phyloP scores from a whole-genome alignment of 2,797 vertebrate genomes.

The Rhyacichthys aspro region DNA sequence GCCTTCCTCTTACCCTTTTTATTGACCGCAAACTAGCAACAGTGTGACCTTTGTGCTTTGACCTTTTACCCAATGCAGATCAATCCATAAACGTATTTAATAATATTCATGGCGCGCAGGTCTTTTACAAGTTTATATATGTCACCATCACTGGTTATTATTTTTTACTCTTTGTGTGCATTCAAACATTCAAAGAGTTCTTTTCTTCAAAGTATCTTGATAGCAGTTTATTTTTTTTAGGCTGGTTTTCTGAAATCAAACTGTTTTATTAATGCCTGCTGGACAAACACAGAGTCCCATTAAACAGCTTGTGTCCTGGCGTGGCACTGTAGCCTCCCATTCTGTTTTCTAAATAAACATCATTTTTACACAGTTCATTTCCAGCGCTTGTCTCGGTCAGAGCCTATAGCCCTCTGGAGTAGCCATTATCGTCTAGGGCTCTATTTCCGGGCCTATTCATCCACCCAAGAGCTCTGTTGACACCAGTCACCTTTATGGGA shows the following conservation, averaged over 20 bases:
- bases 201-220: too few species aligned
- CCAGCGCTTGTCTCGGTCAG: conserved; percentile 3
- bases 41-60: too few species aligned
- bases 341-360: conserved; percentile 20
- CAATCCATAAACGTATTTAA: too few species aligned
- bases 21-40: too few species aligned
- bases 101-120: too few species aligned
- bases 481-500: conserved; percentile 2
- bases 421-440: conserved; percentile 7
- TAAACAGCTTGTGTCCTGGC: conserved; percentile 12
- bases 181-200: too few species aligned
- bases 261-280: not conserved
- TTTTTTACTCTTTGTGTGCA: too few species aligned
- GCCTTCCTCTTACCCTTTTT: too few species aligned
- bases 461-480: not conserved
- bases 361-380: conserved; percentile 3
- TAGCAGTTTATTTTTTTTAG: not conserved
- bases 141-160: too few species aligned
- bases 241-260: not conserved
- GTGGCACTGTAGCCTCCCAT: not conserved
- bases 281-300: conserved; percentile 9
- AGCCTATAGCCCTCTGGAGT: not conserved
- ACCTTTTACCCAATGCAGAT: too few species aligned
- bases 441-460: not conserved
- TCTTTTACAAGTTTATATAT: too few species aligned